Conservation (phyloP, 2,888 invertebrate species). For the Sesia bembeciformis region DNA sequence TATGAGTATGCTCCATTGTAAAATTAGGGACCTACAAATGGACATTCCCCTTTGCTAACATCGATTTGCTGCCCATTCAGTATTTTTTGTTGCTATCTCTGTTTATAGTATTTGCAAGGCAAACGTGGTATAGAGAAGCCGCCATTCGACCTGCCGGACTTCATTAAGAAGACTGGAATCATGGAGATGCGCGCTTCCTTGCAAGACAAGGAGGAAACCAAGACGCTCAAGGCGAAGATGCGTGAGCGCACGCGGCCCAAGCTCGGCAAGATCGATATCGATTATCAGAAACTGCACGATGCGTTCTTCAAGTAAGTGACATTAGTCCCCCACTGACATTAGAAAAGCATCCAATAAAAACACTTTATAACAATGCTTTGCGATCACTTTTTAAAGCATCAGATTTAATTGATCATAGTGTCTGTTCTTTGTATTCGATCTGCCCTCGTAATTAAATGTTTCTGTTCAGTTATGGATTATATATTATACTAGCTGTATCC, state of each 20-base stretch:
- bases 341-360: no score
- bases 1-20: no score
- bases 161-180: conserved; percentile 99
- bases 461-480: no score
- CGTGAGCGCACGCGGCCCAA: conserved; percentile 96
- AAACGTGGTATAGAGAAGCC: conserved; percentile 99
- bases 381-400: no score
- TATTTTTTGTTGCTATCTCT: background rate
- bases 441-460: no score
- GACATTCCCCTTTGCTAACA: no score
- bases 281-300: conserved; percentile 99
- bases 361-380: no score
- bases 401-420: no score
- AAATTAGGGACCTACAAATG: no score
- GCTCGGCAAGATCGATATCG: conserved; percentile 99
- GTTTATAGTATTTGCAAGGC: conserved; percentile 85
- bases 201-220: conserved; percentile 97
- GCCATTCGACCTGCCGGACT: conserved; percentile 98
- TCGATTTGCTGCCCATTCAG: no score
- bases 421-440: no score
- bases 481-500: no score
- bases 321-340: background rate
- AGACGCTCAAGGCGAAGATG: conserved; percentile 97
- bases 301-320: conserved; percentile 92
- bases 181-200: conserved; percentile 99